Conservation (phyloP, 2,797 vertebrate genomes). For the Callimico goeldii region DNA sequence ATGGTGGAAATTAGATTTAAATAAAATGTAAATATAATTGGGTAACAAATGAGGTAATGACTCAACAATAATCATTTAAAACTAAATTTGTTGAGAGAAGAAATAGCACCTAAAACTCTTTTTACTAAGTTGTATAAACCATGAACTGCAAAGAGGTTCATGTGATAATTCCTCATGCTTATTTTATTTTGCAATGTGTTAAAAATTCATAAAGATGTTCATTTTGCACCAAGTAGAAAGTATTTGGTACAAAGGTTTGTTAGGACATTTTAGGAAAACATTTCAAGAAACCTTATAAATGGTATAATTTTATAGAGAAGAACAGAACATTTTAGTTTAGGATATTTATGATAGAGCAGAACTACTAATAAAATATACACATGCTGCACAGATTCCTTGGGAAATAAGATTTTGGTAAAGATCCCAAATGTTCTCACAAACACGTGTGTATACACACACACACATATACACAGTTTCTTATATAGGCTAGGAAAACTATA, state of each 20-base stretch:
- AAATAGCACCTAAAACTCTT: not conserved
- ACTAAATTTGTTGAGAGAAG: not conserved
- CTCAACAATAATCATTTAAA: constrained; percentile 29
- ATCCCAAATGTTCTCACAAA: not conserved
- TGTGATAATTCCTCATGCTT: not conserved
- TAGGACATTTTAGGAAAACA: constrained; percentile 2
- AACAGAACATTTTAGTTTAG: constrained; percentile 5
- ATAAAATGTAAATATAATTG: constrained; percentile 3
- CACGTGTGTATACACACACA: not conserved
- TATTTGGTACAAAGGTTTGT: not conserved
- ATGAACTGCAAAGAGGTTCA: not conserved
- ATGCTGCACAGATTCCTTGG: not conserved
- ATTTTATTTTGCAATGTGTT: not conserved
- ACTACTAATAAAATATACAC: not conserved
- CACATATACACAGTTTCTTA: not conserved
- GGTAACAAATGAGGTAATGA: not conserved
- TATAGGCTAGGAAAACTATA: not conserved
- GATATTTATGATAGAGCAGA: constrained; percentile 1
- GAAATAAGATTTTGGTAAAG: constrained; percentile 23
- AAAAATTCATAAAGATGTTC: constrained; percentile 21
- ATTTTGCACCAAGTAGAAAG: not conserved
- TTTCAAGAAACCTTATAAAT: constrained; percentile 15
- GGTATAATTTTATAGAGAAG: not conserved
- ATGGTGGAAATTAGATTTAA: not conserved
- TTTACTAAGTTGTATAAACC: constrained; percentile 11